Percentiles rank a stretch among this genome's conserved stretches.
These are phyloP conservation scores for Echeneis naucrates DNA, from an alignment of 2,797 vertebrate species.

Conservation along the genomic window DNA sequence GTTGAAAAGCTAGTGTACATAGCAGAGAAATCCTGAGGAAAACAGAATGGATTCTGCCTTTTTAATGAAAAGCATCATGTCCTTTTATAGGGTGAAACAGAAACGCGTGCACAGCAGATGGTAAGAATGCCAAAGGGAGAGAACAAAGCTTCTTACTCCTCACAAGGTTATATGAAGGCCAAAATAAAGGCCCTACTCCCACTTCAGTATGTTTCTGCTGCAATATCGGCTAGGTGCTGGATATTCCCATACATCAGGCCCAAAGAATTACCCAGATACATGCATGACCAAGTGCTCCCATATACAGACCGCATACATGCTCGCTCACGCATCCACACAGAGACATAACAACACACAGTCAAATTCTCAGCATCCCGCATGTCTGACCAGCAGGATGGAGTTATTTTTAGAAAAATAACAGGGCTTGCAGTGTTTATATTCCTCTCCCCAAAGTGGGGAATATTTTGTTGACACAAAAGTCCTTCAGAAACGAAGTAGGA, in stretches of 20 bases:
- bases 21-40: slow-evolving; percentile 10
- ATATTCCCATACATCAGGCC: background rate
- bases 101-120: slow-evolving; percentile 66
- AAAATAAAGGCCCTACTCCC: slow-evolving; percentile 41
- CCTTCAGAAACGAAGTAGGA: slow-evolving; percentile 57
- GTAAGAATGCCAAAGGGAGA: slow-evolving; percentile 64
- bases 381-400: slow-evolving; percentile 12
- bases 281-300: background rate
- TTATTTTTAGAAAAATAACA: slow-evolving; percentile 56
- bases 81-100: slow-evolving; percentile 55
- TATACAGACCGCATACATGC: background rate
- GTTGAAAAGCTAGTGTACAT: background rate
- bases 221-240: background rate
- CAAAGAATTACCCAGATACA: background rate
- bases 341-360: background rate
- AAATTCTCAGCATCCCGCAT: background rate
- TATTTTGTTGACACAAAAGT: slow-evolving; percentile 61
- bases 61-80: slow-evolving; percentile 32
- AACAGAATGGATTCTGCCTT: slow-evolving; percentile 7
- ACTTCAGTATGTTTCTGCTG: slow-evolving; percentile 24
- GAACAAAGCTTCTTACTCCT: slow-evolving; percentile 44
- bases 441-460: slow-evolving; percentile 40
- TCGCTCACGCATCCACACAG: background rate
- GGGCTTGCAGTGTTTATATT: slow-evolving; percentile 13
- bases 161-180: slow-evolving; percentile 68